Conservation (phyloP, 2,888 invertebrate species). For the Eupithecia subumbrata region DNA sequence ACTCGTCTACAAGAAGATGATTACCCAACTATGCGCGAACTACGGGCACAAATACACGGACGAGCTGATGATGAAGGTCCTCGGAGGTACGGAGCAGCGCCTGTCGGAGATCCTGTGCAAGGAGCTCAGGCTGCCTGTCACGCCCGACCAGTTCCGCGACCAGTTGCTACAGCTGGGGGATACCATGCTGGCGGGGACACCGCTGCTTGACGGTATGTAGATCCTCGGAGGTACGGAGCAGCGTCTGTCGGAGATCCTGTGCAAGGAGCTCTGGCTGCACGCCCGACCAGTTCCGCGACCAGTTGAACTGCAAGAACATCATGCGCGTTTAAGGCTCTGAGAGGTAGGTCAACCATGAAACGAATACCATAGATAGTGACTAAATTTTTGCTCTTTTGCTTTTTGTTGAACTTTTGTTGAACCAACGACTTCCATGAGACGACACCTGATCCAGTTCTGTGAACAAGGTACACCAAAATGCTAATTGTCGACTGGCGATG, state of each 20-base stretch:
- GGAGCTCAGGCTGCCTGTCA: conserved; percentile 87
- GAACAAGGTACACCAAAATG: too few relatives aligned
- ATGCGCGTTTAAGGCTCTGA: too few relatives aligned
- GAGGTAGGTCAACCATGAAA: too few relatives aligned
- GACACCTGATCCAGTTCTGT: too few relatives aligned
- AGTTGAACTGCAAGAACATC: conserved; percentile 61
- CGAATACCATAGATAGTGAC: too few relatives aligned
- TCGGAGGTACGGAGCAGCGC: conserved; percentile 89
- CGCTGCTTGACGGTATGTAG: conserved; percentile 87
- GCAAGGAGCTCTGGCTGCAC: conserved; percentile 87
- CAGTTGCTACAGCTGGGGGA: conserved; percentile 85
- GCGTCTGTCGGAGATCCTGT: conserved; percentile 87
- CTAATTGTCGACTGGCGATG: too few relatives aligned
- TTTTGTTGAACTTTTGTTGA: too few relatives aligned
- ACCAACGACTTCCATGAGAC: too few relatives aligned
- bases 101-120: conserved; percentile 87
- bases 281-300: conserved; percentile 86
- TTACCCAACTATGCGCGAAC: conserved; percentile 86
- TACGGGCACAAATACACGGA: conserved; percentile 91
- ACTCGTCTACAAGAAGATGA: conserved; percentile 89
- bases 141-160: conserved; percentile 86
- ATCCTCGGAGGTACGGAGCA: not conserved
- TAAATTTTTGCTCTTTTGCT: too few relatives aligned
- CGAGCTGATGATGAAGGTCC: conserved; percentile 89
- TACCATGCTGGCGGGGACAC: conserved; percentile 84